Conservation (phyloP, 2,797 vertebrate species). For the Allobates femoralis region DNA sequence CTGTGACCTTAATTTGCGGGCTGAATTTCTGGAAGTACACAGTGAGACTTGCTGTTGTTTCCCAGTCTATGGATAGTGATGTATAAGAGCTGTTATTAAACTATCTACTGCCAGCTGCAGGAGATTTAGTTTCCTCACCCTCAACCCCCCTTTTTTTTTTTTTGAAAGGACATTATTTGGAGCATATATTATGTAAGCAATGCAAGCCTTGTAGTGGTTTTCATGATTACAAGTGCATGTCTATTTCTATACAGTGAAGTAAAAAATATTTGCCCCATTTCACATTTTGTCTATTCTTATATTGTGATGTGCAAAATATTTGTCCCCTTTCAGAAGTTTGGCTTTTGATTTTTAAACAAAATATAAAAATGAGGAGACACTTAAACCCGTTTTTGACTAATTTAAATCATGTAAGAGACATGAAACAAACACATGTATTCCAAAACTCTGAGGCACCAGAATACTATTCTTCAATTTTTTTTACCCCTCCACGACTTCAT, state of each 20-base stretch:
- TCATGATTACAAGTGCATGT: constrained; percentile 3
- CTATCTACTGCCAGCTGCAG: constrained; percentile 37
- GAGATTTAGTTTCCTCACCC: constrained; percentile 3
- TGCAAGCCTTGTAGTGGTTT: constrained; percentile 6
- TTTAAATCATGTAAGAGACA: background rate
- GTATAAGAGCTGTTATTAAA: constrained; percentile 39
- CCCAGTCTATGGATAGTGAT: constrained; percentile 43
- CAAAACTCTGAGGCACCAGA: background rate
- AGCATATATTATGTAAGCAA: constrained; percentile 37
- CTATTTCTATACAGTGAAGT: background rate
- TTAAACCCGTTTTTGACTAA: background rate
- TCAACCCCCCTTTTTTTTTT: background rate
- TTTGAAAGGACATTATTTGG: constrained; percentile 14
- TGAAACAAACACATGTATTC: background rate
- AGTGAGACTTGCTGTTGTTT: constrained; percentile 40
- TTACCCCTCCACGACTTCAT: too few species aligned
- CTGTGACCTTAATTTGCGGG: constrained; percentile 42
- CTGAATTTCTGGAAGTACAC: constrained; percentile 28
- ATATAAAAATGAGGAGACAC: background rate
- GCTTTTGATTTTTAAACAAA: background rate
- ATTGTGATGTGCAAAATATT: background rate
- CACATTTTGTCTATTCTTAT: constrained; percentile 8
- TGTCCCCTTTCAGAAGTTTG: background rate
- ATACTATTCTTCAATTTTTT: too few species aligned
- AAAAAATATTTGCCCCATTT: background rate